phyloP scores from a whole-genome alignment of 2,797 vertebrate species.

The Silurus aristotelis region DNA sequence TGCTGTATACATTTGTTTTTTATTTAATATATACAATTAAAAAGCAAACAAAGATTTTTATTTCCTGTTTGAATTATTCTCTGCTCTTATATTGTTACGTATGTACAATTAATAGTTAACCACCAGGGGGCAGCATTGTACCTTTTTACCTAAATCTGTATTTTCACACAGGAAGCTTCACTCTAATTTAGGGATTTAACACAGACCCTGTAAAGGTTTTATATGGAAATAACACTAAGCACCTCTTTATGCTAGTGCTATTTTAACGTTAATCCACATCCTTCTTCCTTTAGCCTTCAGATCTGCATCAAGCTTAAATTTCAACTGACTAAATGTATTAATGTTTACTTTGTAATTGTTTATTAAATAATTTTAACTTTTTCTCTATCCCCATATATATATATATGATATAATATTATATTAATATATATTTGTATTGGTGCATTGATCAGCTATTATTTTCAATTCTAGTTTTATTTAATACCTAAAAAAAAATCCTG shows the following conservation, averaged over 20 bases:
- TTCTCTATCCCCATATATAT: not conserved
- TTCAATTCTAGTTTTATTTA: too few species aligned
- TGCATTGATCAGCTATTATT: too few species aligned
- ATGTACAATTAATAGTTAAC: slow-evolving; percentile 30
- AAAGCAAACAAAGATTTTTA: not conserved
- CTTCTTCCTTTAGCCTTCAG: not conserved
- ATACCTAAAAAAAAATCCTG: not conserved
- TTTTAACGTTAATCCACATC: not conserved
- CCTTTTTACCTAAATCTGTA: not conserved
- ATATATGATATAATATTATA: too few species aligned
- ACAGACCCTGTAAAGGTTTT: not conserved
- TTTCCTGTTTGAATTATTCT: not conserved
- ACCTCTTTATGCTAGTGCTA: not conserved
- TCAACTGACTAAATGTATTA: not conserved
- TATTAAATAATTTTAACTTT: not conserved
- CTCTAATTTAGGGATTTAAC: not conserved
- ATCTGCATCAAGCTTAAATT: not conserved
- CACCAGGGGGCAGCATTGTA: slow-evolving; percentile 69
- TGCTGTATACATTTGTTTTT: slow-evolving; percentile 3
- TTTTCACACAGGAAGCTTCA: not conserved
- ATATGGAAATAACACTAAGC: slow-evolving; percentile 13
- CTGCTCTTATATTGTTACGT: not conserved
- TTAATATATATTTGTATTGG: not conserved
- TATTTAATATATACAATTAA: not conserved
- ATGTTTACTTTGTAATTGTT: not conserved